Evolutionary conservation across 2,113 vertebrate species (phyloP), one percentile per base, ranked within the genome.

Genomic region (Bucco capensis): DNA sequence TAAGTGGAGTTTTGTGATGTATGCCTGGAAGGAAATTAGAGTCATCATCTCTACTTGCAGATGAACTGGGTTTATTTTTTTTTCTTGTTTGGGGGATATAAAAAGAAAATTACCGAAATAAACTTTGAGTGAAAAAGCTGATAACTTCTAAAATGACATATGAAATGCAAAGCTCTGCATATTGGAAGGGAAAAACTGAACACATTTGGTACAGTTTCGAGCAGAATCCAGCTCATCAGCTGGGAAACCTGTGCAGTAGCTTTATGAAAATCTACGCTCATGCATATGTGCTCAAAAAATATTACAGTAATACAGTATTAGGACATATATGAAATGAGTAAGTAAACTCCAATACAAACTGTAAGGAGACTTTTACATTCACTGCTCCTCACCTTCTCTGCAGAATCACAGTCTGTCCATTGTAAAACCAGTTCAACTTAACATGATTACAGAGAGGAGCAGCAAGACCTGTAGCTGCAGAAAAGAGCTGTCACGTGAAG

Each of bases 81-180:
- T 3, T 19, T 14, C 27, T 86, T 66, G 46, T 82, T 46, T 50
- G 10, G 16, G 33, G 35, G n/a, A 72, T 79, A 89, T 89, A 53
- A 80, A 93, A 94, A 90, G 42, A 82, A 93, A 87, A 64, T 25
- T 2, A 64, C 47, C 62, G 87, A 93, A 94, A 90, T 89, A 92
- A 90, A 83, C 75, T 38, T 70, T 10, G 37, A 74, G 40, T 40
- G 25, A 60, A 83, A 88, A 92, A 86, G 14, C 73, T 47, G 71
- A 2, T 83, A 78, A 74, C 40, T 75, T 94, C 58, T 50, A 17
- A 69, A 65, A 65, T 60, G 51, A 62, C 51, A 50, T 75, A 50
- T 62, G 54, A 88, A 93, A 90, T 88, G 53, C 57, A 78, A 95
- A 86, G 46, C 2, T 4, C 46, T 87, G 51, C 35, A 21, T 47